phyloP scores from a whole-genome alignment of 2,797 vertebrate species.

The Poliocrania exsul region DNA sequence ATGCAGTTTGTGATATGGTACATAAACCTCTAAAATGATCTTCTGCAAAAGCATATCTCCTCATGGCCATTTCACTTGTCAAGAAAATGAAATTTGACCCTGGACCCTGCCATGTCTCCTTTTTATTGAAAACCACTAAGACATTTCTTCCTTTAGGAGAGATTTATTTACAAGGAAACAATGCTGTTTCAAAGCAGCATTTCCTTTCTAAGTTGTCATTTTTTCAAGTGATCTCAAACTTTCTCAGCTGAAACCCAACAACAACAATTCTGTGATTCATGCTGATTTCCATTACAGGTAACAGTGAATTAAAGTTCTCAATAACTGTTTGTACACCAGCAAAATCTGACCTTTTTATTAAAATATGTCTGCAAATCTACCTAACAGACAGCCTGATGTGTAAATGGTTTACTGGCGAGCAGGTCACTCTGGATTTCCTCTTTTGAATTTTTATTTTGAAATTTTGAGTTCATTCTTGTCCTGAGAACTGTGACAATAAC shows the following conservation, averaged over 20 bases:
- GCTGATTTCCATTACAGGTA: background rate
- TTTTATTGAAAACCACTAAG: background rate
- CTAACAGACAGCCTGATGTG: background rate
- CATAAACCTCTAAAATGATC: background rate
- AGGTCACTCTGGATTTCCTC: background rate
- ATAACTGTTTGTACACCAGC: background rate
- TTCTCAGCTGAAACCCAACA: background rate
- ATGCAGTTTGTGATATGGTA: background rate
- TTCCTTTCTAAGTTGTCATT: background rate
- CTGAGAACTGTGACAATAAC: background rate
- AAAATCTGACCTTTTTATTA: background rate
- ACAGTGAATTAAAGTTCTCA: background rate
- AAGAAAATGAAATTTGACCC: background rate
- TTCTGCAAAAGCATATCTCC: background rate
- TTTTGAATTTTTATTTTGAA: background rate
- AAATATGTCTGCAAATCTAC: background rate
- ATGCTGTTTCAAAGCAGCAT: background rate
- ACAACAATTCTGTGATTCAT: background rate
- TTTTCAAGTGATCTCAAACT: background rate
- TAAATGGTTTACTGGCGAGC: background rate
- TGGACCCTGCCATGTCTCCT: background rate
- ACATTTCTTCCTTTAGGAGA: background rate
- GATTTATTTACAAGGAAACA: background rate
- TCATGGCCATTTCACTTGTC: background rate
- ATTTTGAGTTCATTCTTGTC: background rate